Evolutionary conservation across 2,797 vertebrate genomes (phyloP).

Genomic region (Gadopsis marmoratus): DNA sequence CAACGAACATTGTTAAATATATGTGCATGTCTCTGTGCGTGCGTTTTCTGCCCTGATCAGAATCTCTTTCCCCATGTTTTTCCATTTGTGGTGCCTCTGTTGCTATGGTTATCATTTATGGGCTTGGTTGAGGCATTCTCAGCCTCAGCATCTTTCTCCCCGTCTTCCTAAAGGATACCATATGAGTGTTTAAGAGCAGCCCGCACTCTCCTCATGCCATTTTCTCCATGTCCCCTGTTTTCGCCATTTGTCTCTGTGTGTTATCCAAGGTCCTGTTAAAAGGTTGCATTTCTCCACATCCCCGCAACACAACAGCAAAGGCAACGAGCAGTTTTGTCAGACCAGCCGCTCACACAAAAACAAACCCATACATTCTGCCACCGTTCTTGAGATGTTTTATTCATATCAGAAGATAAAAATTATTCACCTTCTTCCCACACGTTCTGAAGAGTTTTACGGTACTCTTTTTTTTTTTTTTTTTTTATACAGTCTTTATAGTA

Average conservation of each 20-base stretch:
- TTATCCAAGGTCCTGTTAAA: conserved; percentile 44
- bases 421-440: conserved; percentile 14
- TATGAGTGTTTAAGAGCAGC: conserved; percentile 27
- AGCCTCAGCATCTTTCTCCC: conserved; percentile 16
- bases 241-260: conserved; percentile 11
- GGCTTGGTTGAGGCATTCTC: conserved; percentile 16
- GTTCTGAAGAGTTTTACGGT: conserved; percentile 25
- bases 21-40: conserved; percentile 18
- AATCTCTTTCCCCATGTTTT: conserved; percentile 11
- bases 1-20: conserved; percentile 34
- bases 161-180: background rate
- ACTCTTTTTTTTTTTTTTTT: background rate
- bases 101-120: conserved; percentile 75
- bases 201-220: background rate
- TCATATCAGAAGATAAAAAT: conserved; percentile 48
- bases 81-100: conserved; percentile 59
- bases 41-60: conserved; percentile 25
- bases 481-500: background rate
- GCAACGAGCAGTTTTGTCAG: conserved; percentile 43
- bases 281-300: conserved; percentile 34
- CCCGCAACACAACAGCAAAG: conserved; percentile 46
- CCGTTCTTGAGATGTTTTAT: conserved; percentile 52
- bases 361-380: conserved; percentile 30
- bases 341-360: conserved; percentile 19
- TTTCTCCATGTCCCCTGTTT: conserved; percentile 16